phyloP scores from a whole-genome alignment of 2,113 vertebrate genomes.

The Hystrix cristata region DNA sequence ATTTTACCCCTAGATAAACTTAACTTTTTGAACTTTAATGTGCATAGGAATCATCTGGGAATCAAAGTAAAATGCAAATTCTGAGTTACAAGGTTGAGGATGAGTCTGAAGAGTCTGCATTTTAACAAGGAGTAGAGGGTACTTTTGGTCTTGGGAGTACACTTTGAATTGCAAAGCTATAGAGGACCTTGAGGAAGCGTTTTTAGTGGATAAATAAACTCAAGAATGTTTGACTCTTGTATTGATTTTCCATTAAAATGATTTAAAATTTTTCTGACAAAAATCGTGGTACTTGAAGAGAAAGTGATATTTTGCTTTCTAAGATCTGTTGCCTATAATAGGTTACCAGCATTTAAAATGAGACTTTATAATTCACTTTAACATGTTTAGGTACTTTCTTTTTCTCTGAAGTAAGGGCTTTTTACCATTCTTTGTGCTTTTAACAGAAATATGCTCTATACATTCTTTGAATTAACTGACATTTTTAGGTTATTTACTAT shows the following conservation, averaged over 20 bases:
- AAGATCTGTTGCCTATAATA: slow-evolving; percentile 20
- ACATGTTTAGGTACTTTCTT: neutral
- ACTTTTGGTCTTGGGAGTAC: neutral
- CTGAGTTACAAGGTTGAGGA: neutral
- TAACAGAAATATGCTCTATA: neutral
- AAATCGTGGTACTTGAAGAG: neutral
- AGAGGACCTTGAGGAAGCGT: neutral
- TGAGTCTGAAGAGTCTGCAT: slow-evolving; percentile 8
- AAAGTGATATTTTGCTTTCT: slow-evolving; percentile 38
- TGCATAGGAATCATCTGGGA: neutral
- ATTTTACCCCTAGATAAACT: neutral
- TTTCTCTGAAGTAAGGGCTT: neutral
- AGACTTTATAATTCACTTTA: slow-evolving; percentile 40
- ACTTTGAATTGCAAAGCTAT: neutral
- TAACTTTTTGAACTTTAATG: slow-evolving; percentile 17
- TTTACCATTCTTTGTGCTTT: neutral
- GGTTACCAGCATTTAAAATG: neutral
- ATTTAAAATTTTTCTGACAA: slow-evolving; percentile 40
- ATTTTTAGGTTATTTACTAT: neutral
- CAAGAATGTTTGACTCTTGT: neutral
- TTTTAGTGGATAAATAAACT: neutral
- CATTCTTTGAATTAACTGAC: slow-evolving; percentile 9
- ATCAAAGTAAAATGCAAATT: slow-evolving; percentile 1
- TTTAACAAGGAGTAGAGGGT: neutral
- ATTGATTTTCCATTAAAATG: slow-evolving; percentile 31